These are phyloP conservation scores for Cinclus mexicanus DNA, from an alignment of 2,113 vertebrate species.

Conservation along the genomic window DNA sequence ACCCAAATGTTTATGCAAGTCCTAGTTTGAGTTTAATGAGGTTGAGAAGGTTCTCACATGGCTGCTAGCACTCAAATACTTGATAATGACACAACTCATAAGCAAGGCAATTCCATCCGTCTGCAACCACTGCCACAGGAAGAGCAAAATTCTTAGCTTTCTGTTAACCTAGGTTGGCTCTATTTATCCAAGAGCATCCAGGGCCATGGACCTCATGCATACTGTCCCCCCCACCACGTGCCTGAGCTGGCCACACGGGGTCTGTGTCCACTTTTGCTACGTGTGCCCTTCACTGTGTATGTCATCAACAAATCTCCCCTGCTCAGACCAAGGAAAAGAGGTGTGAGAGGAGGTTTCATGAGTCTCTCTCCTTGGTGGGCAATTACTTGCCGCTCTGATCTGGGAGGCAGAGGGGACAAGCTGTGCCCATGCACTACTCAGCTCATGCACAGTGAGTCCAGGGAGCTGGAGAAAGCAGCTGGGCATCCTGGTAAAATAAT, in stretches of 20 bases:
- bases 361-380: not conserved
- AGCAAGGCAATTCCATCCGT: not conserved
- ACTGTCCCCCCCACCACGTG: rapidly evolving
- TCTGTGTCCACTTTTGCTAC: not conserved
- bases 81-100: not conserved
- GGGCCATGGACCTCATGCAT: not conserved
- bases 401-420: not conserved
- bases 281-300: rapidly evolving
- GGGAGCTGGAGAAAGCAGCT: not conserved
- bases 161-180: not conserved
- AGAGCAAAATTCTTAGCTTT: not conserved
- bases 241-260: rapidly evolving
- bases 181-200: not conserved
- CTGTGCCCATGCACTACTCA: rapidly evolving
- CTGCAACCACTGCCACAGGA: not conserved
- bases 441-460: not conserved
- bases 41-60: not conserved
- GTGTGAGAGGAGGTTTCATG: not conserved
- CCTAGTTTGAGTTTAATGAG: not conserved
- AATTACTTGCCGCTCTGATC: not conserved
- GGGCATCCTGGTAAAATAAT: not conserved
- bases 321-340: not conserved
- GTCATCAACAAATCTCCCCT: not conserved
- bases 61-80: not conserved
- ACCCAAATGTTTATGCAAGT: constrained; percentile 5